Evolutionary conservation across 2,888 invertebrate species (phyloP), one percentile per base, ranked within the genome.

Genomic region (Pheosia gnoma): DNA sequence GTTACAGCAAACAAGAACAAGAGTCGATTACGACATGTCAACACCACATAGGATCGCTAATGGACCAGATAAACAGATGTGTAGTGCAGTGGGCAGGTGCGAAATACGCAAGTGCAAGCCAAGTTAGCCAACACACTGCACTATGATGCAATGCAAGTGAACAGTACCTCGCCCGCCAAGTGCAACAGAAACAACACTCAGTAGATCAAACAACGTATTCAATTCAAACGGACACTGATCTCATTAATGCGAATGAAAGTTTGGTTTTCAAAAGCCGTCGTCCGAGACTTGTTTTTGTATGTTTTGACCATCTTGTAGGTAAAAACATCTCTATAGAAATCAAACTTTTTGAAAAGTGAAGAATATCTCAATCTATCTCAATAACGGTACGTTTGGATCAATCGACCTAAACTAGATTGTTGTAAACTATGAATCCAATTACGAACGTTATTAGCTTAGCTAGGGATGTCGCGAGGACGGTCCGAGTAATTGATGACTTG

Each of bases 401-500:
- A 13, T 70, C 47, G 66, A 61, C 65, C 13, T 45, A 61, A 77
- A 80, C 77, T 77, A 70, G 79, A 74, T 72, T 76, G 74, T 63
- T 67, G 68, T 72, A 60, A 65, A 76, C 64, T 69, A 64, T 63
- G 60, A 75, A 79, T 79, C 79, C 79, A 80, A 79, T 80, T 77
- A 79, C 63, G 65, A 71, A 64, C 63, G 64, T 74, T 75, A 76
- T 74, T 72, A 68, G 69, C 65, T 62, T 69, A 72, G 64, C 65
- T 66, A 66, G 76, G 71, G 70, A 76, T 74, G 64, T 62, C 56
- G 53, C 25, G 66, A 58, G 57, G 52, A 67, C 62, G 60, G 67
- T 61, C 63, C 67, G 60, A 64, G 79, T 79, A 84, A 85, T 87
- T 84, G 86, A 83, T 82, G 84, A 82, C 68, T 80, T 81, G 83